Conservation (phyloP, 2,113 vertebrate species). For the Sorex fumeus region DNA sequence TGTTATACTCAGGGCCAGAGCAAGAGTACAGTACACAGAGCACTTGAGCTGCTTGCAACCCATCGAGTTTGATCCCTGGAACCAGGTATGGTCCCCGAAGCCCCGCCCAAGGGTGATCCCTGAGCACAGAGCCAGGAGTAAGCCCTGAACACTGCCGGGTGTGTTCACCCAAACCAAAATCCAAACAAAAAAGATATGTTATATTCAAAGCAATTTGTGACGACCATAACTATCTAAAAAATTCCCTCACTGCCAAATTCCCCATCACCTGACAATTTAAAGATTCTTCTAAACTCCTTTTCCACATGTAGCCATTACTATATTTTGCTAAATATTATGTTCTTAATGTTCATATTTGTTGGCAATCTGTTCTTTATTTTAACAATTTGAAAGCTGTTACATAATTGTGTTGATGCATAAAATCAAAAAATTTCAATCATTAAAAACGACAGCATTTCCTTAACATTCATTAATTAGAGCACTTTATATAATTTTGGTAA, state of each 20-base stretch:
- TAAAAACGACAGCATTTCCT: constrained; percentile 38
- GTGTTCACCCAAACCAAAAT: neutral
- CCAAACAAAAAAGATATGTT: neutral
- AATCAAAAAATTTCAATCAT: constrained; percentile 18
- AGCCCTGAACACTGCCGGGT: too few relatives aligned
- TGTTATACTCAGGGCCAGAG: too few relatives aligned
- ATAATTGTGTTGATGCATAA: constrained; percentile 30
- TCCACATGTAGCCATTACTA: neutral
- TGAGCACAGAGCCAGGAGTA: too few relatives aligned
- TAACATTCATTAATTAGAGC: neutral
- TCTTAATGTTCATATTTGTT: neutral
- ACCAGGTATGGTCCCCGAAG: too few relatives aligned
- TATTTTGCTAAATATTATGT: neutral
- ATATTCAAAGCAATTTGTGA: constrained; percentile 32
- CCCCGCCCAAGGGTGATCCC: too few relatives aligned
- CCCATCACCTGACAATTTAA: constrained; percentile 7
- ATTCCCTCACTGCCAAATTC: neutral
- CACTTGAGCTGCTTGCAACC: too few relatives aligned
- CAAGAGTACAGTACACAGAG: too few relatives aligned
- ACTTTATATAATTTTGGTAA: constrained; percentile 7
- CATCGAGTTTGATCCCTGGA: too few relatives aligned
- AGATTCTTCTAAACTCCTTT: neutral
- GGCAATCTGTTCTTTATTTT: neutral
- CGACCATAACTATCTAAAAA: constrained; percentile 25
- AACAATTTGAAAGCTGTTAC: constrained; percentile 40